Base-by-base conservation (phyloP, 2,797 vertebrate species). In the Chelon labrosus region DNA sequence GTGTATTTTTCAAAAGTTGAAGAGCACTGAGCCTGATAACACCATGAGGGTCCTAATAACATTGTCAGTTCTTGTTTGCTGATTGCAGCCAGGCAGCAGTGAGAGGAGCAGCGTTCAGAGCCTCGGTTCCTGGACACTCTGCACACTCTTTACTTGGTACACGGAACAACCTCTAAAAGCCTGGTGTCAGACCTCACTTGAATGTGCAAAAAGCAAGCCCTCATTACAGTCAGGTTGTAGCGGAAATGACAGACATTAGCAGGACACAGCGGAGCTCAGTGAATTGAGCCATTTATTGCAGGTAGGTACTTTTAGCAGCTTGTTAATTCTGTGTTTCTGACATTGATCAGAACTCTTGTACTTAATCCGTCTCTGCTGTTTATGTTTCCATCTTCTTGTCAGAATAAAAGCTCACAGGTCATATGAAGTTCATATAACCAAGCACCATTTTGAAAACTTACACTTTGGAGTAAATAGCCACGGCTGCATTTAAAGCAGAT, bases 231-330 rank as follows among this genome's bases (percentile, higher is more conserved):
- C 20, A 17, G 57, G 41, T 51, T 51, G 17, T 25, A 35, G 41
- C 41, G 65, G 41, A 61, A 61, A 62, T 72, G 44, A 41, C 22
- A 77, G 38, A 53, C 58, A 65, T 74, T 74, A 65, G 52, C 62
- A 41, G 58, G 39, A 65, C 59, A 61, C 44, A 31, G n/a, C n/a
- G 16, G 17, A 46, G 16, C 44, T 25, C 27, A 27, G 53, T 22
- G 22, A 64, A 52, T 67, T 41, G 47, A 54, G 44, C 27, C 20
- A 22, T 70, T 53, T 37, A 42, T 16, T 69, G 5, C 54, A 55
- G 67, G 6, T n/a, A 20, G 13, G 3, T 42, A 27, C n/a, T n/a
- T 14, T 37, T 10, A 27, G 47, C 13, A 14, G 61, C 2, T 1
- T 38, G 37, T 49, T 53, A n/a, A 57, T 55, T 57, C 12, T 17